Conservation (phyloP, 1,140 invertebrate species). For the Meloidogyne exigua region DNA sequence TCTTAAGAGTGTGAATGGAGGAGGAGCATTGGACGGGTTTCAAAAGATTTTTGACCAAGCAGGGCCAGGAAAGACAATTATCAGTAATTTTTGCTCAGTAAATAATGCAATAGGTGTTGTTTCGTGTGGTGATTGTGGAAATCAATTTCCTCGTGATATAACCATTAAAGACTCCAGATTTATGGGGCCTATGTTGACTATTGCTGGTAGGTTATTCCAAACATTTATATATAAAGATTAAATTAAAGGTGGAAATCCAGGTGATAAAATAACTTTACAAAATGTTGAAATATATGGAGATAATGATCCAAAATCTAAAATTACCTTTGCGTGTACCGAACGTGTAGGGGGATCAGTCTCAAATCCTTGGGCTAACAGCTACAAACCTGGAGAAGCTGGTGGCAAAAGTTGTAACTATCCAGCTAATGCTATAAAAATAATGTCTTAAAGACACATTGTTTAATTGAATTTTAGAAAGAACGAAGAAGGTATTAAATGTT, state of each 20-base stretch:
- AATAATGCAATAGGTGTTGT: not conserved
- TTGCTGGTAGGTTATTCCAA: not conserved
- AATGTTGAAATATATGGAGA: not conserved
- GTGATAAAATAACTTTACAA: not conserved
- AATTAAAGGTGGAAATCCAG: slow-evolving; percentile 1
- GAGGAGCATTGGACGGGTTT: not conserved
- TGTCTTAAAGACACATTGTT: no score
- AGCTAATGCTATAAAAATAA: not conserved
- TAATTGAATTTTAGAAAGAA: no score
- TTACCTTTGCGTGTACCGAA: not conserved
- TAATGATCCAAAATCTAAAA: not conserved
- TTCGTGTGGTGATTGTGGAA: not conserved
- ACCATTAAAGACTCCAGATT: not conserved
- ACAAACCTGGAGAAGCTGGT: not conserved
- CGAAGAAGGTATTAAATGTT: no score
- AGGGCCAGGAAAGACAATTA: not conserved
- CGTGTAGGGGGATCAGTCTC: not conserved
- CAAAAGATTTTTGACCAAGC: not conserved
- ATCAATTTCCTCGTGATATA: not conserved
- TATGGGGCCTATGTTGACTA: not conserved
- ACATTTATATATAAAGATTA: not conserved
- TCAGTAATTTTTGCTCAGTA: not conserved
- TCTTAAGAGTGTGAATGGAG: not conserved
- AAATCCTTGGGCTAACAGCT: not conserved
- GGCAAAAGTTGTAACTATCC: not conserved